Evolutionary conservation across 2,113 vertebrate genomes (phyloP).

Genomic region (Ornithorhynchus anatinus): DNA sequence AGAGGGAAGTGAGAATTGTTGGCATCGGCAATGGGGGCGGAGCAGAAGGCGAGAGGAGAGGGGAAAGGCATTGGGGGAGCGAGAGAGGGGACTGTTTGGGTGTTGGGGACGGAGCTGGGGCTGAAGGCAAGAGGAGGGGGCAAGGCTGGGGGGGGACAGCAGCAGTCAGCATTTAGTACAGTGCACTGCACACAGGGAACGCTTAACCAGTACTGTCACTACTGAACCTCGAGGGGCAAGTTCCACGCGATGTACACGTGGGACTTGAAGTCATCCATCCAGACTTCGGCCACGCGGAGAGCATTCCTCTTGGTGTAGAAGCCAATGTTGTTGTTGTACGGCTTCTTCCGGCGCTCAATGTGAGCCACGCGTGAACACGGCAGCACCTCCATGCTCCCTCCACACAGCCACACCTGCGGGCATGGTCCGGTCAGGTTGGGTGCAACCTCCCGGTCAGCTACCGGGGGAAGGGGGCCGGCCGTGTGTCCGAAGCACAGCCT

Average conservation of each 20-base stretch:
- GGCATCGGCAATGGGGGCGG: background rate
- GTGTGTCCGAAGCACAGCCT: too few species aligned
- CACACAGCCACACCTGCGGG: slow-evolving; percentile 98
- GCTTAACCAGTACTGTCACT: too few species aligned
- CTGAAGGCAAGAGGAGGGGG: too few species aligned
- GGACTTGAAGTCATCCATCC: slow-evolving; percentile 97
- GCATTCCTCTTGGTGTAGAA: slow-evolving; percentile 95
- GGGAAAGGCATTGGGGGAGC: background rate
- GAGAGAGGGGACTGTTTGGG: too few species aligned
- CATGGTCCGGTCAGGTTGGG: too few species aligned
- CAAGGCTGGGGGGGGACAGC: too few species aligned
- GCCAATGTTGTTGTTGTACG: slow-evolving; percentile 93
- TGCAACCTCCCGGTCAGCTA: too few species aligned
- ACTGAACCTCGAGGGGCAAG: slow-evolving; percentile 93
- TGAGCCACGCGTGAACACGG: slow-evolving; percentile 96
- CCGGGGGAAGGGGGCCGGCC: too few species aligned
- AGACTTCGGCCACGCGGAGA: slow-evolving; percentile 93
- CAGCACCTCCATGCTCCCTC: slow-evolving; percentile 97
- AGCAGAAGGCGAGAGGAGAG: background rate
- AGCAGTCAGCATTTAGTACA: background rate
- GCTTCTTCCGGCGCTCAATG: slow-evolving; percentile 93
- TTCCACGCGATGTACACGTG: slow-evolving; percentile 98
- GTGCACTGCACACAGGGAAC: background rate
- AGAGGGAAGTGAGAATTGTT: background rate
- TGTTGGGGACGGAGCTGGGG: too few species aligned